Percentiles rank a stretch among this genome's conserved stretches.
These are phyloP conservation scores for Mnemiopsis leidyi DNA, from an alignment of 37 sponge, comb jelly and placozoan species.

Conservation along the genomic window DNA sequence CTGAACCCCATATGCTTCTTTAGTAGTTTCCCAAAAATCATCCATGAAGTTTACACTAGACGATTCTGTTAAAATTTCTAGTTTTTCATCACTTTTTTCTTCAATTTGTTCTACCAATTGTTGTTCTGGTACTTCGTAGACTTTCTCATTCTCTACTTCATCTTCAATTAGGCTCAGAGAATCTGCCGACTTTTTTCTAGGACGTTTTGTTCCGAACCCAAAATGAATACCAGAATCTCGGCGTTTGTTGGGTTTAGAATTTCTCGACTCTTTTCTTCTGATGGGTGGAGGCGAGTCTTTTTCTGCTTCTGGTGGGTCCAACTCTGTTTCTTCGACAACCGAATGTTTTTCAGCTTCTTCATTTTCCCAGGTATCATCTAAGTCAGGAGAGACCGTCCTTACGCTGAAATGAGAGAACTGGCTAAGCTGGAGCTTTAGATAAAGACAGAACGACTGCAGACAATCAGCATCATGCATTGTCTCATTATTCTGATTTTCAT, in stretches of 20 bases:
- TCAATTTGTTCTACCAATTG: background rate
- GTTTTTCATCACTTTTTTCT: background rate
- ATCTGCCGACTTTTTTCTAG: background rate
- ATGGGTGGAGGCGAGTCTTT: background rate
- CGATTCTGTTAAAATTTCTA: background rate
- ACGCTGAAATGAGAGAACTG: conserved; percentile 24
- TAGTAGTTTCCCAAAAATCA: conserved; percentile 16
- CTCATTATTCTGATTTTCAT: background rate
- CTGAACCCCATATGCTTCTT: background rate
- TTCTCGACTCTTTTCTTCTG: background rate
- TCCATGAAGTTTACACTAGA: background rate
- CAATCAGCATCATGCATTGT: background rate
- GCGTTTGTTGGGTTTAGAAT: background rate
- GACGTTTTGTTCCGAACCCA: background rate
- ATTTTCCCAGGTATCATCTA: background rate
- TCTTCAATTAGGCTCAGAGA: background rate
- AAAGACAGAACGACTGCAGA: background rate
- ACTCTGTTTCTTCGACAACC: background rate
- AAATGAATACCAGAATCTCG: background rate
- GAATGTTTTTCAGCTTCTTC: background rate
- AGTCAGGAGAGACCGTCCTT: conserved; percentile 3
- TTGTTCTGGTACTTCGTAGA: background rate
- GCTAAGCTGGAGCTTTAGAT: background rate
- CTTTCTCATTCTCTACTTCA: background rate
- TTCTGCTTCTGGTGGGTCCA: background rate